Conservation (phyloP, 2,113 vertebrate species). For the Otolemur garnettii region DNA sequence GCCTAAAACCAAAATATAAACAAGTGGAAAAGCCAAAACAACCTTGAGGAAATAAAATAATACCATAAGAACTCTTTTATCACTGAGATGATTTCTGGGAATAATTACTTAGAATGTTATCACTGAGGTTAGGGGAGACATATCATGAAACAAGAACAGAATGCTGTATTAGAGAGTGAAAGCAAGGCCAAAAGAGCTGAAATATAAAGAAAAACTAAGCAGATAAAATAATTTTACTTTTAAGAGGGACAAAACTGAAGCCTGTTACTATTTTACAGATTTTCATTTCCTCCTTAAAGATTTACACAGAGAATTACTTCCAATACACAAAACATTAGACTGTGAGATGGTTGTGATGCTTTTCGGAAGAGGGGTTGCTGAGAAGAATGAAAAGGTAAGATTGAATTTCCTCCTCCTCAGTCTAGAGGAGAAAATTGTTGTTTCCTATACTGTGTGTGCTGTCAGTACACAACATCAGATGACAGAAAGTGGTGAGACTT, state of each 20-base stretch:
- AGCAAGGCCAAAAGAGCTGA: neutral
- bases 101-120: neutral
- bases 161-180: slow-evolving; percentile 31
- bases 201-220: neutral
- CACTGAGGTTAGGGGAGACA: neutral
- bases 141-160: slow-evolving; percentile 42
- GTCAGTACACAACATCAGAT: neutral
- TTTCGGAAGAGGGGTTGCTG: neutral
- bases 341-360: neutral
- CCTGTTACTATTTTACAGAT: neutral
- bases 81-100: neutral
- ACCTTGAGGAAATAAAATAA: slow-evolving; percentile 10
- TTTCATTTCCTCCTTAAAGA: neutral
- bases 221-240: slow-evolving; percentile 11
- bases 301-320: neutral
- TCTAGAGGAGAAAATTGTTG: neutral
- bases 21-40: neutral
- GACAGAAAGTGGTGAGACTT: neutral
- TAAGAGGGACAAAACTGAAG: slow-evolving; percentile 5
- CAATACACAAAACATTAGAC: neutral
- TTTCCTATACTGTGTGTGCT: neutral
- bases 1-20: neutral
- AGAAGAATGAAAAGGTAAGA: neutral
- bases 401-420: neutral
- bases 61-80: neutral